These are phyloP conservation scores for Microvelia longipes DNA, from an alignment of 1,140 invertebrate genomes.

Conservation along the genomic window DNA sequence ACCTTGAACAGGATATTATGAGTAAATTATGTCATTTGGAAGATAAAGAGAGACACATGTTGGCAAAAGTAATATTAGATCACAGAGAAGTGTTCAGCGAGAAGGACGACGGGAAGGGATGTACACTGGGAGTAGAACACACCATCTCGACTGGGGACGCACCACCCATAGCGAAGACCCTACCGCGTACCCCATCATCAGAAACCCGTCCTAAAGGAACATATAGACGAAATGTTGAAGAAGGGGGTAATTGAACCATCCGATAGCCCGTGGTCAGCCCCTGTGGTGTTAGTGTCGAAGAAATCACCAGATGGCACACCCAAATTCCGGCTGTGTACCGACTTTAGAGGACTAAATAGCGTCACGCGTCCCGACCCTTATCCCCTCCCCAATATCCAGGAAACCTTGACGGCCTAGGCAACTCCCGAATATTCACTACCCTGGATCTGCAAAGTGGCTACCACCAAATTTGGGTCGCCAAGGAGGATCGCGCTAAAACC, in stretches of 20 bases:
- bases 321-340: slow-evolving; percentile 28
- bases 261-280: slow-evolving; percentile 9
- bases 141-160: slow-evolving; percentile 10
- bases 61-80: no score
- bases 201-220: background rate
- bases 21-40: no score
- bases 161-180: slow-evolving; percentile 7
- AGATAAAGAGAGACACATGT: no score
- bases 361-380: slow-evolving; percentile 28
- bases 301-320: slow-evolving; percentile 7
- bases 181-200: slow-evolving; percentile 3
- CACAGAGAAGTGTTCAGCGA: no score
- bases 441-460: slow-evolving; percentile 37
- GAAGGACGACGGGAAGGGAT: no score
- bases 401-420: slow-evolving; percentile 31
- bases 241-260: slow-evolving; percentile 11
- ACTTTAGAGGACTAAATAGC: slow-evolving; percentile 28
- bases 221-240: slow-evolving; percentile 6
- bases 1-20: no score
- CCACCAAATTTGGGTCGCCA: slow-evolving; percentile 33
- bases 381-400: slow-evolving; percentile 36
- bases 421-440: slow-evolving; percentile 30
- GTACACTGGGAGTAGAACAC: slow-evolving; percentile 6
- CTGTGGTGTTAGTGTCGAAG: slow-evolving; percentile 10
- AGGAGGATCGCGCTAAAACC: slow-evolving; percentile 31